These are phyloP conservation scores for Hydractinia symbiolongicarpus DNA, from an alignment of 30 jellyfish, hydroid and myxozoan genomes.

Conservation along the genomic window DNA sequence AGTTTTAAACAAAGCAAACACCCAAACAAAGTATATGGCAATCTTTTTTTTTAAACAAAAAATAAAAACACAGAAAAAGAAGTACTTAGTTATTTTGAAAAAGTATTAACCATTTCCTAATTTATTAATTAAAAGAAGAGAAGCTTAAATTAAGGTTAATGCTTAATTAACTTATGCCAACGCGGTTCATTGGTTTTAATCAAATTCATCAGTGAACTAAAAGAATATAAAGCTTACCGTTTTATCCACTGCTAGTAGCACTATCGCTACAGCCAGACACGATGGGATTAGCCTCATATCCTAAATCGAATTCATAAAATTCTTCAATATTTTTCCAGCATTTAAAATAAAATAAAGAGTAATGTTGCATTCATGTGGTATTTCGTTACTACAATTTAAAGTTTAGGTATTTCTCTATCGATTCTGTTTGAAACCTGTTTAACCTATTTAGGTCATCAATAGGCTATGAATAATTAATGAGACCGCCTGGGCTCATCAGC, in stretches of 20 bases:
- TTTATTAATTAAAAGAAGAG: too few species aligned
- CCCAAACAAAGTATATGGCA: not conserved
- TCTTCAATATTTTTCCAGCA: too few species aligned
- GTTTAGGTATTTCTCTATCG: too few species aligned
- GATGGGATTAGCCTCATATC: constrained; percentile 80
- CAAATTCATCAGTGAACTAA: not conserved
- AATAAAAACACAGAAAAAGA: too few species aligned
- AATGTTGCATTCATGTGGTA: too few species aligned
- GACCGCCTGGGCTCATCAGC: constrained; percentile 36
- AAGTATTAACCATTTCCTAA: too few species aligned
- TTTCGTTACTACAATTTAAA: too few species aligned
- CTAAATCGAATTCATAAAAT: constrained; percentile 18
- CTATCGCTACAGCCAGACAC: constrained; percentile 80
- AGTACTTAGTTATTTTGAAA: too few species aligned
- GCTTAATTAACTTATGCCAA: not conserved
- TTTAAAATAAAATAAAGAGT: too few species aligned
- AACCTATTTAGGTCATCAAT: constrained; percentile 47
- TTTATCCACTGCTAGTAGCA: constrained; percentile 58
- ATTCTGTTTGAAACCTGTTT: not conserved
- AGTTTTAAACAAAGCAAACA: not conserved
- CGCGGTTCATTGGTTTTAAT: constrained; percentile 1
- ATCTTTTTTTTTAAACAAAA: too few species aligned
- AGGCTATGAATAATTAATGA: constrained; percentile 63
- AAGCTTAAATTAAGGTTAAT: not conserved
- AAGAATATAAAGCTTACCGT: constrained; percentile 43